Evolutionary conservation across 2,113 vertebrate genomes (phyloP).

Genomic region (Mustela lutreola): DNA sequence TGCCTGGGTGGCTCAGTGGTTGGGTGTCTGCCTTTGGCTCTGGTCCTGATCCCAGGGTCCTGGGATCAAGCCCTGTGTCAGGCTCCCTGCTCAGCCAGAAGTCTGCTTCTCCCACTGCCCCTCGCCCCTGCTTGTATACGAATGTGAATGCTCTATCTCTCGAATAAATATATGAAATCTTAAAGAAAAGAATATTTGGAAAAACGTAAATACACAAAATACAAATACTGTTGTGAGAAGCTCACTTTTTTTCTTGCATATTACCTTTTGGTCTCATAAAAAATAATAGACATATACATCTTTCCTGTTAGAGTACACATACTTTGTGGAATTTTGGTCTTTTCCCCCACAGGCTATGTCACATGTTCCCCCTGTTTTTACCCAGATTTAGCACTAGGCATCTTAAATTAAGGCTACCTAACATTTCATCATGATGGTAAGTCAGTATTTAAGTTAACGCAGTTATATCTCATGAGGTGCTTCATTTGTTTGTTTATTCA

Average conservation of each 20-base stretch:
- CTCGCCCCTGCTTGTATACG: no score
- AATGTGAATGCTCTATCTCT: fast-evolving
- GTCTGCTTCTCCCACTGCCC: neutral
- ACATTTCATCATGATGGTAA: neutral
- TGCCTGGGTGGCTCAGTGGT: neutral
- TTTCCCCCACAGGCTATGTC: neutral
- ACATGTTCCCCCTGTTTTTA: neutral
- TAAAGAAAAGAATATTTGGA: neutral
- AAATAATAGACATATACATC: neutral
- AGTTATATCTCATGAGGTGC: neutral
- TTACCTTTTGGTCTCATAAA: slow-evolving; percentile 44
- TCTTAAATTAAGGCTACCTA: slow-evolving; percentile 27
- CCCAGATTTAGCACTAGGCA: slow-evolving; percentile 5
- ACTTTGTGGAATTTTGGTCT: slow-evolving; percentile 17
- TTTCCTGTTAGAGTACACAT: neutral
- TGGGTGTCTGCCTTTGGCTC: neutral
- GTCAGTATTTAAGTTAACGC: neutral
- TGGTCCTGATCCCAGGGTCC: neutral
- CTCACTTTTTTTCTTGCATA: neutral
- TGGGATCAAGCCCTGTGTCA: neutral
- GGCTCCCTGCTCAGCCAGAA: neutral
- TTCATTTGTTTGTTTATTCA: neutral
- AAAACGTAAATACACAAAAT: neutral
- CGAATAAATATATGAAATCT: neutral
- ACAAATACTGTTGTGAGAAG: neutral